Evolutionary conservation across 2,888 invertebrate genomes (phyloP), one percentile per base, ranked within the genome.

Genomic region (Drosophila sordidapex): DNA sequence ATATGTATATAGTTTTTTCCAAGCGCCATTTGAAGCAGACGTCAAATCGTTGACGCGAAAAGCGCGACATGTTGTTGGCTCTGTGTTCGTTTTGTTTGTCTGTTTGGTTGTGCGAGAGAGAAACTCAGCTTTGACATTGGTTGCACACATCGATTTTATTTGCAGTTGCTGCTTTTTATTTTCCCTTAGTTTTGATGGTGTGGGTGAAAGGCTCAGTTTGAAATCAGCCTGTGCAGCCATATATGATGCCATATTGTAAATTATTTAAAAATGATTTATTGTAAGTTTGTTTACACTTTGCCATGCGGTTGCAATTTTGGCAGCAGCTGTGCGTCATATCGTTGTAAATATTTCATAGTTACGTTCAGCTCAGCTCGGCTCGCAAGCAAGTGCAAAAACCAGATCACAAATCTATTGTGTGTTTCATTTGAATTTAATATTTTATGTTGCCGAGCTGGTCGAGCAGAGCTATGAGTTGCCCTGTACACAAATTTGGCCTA

Each of bases 231-330:
- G 18, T n/a, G 21, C 46, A 51, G 52, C 61, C n/a, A 8, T 58
- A 52, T 73, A 70, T 69, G 74, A 70, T 69, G 74, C 60, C 81
- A 76, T 76, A 81, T 85, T 87, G 76, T 85, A 79, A 86, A 86
- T 87, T 79, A 87, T 86, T 86, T 76, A 85, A 87, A 85, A 85
- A 79, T 87, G 87, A 86, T 85, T 85, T 85, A 85, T 85, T 81
- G 79, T 85, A 87, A 85, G 87, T 77, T 76, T 85, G 85, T 82
- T 87, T 86, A 86, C 87, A 83, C 78, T 86, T 84, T 80, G 81
- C 74, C 72, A 79, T 87, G 85, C 81, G 85, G 85, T 84, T 85
- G 79, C 73, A 81, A 61, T 70, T 77, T 46, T 31, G 70, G 63
- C 78, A 73, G 69, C 81, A 81, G 81, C 81, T 78, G 84, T 72